Evolutionary conservation across 2,113 vertebrate genomes (phyloP).

Genomic region (Caloenas nicobarica): DNA sequence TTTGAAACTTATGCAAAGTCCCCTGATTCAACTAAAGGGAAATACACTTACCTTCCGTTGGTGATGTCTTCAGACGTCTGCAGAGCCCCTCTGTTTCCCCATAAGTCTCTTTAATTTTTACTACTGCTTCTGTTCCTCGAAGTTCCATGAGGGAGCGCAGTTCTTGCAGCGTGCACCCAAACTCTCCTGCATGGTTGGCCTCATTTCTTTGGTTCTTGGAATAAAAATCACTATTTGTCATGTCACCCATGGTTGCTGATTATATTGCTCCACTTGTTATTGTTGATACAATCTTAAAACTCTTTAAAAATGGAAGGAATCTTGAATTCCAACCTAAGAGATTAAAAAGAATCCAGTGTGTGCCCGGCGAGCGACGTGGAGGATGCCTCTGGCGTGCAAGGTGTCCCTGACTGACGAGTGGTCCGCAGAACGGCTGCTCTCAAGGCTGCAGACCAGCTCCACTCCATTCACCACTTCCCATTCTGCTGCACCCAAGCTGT

Average conservation of each 20-base stretch:
- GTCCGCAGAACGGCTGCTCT: slow-evolving; percentile 75
- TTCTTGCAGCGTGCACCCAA: slow-evolving; percentile 92
- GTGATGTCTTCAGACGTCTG: slow-evolving; percentile 92
- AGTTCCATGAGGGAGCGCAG: slow-evolving; percentile 98
- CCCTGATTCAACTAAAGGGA: background rate
- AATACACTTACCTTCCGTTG: slow-evolving; percentile 87
- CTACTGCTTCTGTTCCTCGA: slow-evolving; percentile 92
- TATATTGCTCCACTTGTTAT: slow-evolving; percentile 54
- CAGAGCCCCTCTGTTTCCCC: slow-evolving; percentile 93
- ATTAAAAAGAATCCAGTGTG: slow-evolving; percentile 48
- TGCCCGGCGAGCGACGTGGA: slow-evolving; percentile 21
- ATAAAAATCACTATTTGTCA: slow-evolving; percentile 99
- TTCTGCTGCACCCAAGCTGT: slow-evolving; percentile 80
- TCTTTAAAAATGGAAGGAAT: slow-evolving; percentile 58
- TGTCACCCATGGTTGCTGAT: slow-evolving; percentile 91
- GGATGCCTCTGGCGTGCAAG: slow-evolving; percentile 43
- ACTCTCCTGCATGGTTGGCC: slow-evolving; percentile 87
- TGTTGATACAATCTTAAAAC: slow-evolving; percentile 50
- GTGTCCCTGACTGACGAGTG: slow-evolving; percentile 53
- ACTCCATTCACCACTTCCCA: slow-evolving; percentile 91
- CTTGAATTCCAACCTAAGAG: slow-evolving; percentile 9
- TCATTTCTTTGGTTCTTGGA: slow-evolving; percentile 99
- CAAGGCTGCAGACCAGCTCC: slow-evolving; percentile 91
- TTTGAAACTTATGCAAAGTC: background rate
- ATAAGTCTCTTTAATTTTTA: slow-evolving; percentile 96